These are phyloP conservation scores for Plebejus anna DNA, from an alignment of 2,888 invertebrate species.

Conservation along the genomic window DNA sequence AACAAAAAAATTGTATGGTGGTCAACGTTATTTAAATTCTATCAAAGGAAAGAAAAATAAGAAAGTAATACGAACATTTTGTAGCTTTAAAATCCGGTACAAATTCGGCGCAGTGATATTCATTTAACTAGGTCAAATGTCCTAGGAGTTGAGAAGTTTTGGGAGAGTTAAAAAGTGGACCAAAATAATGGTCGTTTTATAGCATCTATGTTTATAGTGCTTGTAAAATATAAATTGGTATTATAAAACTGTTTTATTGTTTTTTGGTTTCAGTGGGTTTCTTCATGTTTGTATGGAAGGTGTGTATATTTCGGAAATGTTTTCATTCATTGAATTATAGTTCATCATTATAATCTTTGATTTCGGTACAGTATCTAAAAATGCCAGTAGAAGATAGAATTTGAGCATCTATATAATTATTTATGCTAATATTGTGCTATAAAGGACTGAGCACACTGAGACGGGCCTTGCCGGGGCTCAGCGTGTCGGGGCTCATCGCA, in stretches of 20 bases:
- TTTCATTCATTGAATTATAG: background rate
- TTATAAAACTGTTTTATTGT: slow-evolving; percentile 3
- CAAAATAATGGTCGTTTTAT: slow-evolving; percentile 8
- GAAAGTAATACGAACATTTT: background rate
- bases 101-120: slow-evolving; percentile 11
- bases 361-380: background rate
- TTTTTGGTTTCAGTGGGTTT: background rate
- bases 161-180: slow-evolving; percentile 25
- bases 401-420: too few species aligned
- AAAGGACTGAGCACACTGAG: too few species aligned
- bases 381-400: too few species aligned
- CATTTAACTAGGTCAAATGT: slow-evolving; percentile 27
- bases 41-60: background rate
- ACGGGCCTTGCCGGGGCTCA: too few species aligned
- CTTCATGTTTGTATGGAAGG: background rate
- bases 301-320: background rate
- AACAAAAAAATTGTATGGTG: background rate
- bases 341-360: background rate
- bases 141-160: slow-evolving; percentile 22
- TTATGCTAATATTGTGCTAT: too few species aligned
- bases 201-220: slow-evolving; percentile 18
- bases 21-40: background rate
- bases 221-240: background rate
- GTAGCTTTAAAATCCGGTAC: slow-evolving; percentile 6
- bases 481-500: too few species aligned